phyloP scores from a whole-genome alignment of 2,113 vertebrate genomes.

The Tonatia bakeri region DNA sequence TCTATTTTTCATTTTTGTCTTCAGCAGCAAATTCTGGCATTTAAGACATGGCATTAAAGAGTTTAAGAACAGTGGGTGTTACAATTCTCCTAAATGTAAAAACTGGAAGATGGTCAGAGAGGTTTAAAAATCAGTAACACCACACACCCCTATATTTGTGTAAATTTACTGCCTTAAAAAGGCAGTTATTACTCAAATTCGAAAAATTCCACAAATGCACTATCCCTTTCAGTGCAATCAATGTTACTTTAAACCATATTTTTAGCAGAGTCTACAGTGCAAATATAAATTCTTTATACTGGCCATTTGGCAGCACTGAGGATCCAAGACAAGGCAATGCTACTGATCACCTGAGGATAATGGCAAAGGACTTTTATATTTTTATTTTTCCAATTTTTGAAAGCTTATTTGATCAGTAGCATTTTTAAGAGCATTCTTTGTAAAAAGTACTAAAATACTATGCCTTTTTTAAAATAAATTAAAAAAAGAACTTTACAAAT shows the following conservation, averaged over 20 bases:
- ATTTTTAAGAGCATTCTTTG: constrained; percentile 83
- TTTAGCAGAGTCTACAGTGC: constrained; percentile 88
- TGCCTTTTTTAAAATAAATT: constrained; percentile 78
- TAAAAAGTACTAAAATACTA: constrained; percentile 80
- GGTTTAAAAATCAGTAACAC: constrained; percentile 53
- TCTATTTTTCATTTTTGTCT: constrained; percentile 62
- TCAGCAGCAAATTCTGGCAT: constrained; percentile 82
- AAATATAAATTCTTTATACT: constrained; percentile 83
- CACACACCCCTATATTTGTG: background rate
- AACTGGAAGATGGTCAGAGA: constrained; percentile 67
- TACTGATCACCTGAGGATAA: constrained; percentile 89
- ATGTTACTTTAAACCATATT: constrained; percentile 74
- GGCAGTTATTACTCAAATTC: constrained; percentile 86
- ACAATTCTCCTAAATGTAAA: constrained; percentile 54
- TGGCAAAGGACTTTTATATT: constrained; percentile 51
- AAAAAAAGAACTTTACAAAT: constrained; percentile 80
- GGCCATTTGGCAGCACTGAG: constrained; percentile 89
- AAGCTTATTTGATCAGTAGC: constrained; percentile 80
- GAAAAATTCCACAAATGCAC: constrained; percentile 76
- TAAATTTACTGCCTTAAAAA: constrained; percentile 77
- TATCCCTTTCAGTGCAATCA: constrained; percentile 83
- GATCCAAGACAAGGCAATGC: constrained; percentile 83
- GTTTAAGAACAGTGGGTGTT: constrained; percentile 66
- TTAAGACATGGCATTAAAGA: constrained; percentile 79
- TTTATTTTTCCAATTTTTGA: constrained; percentile 67